A percentile compares a stretch with the other conserved stretches of the same genome.
Evolutionary conservation across 2,113 vertebrate species (phyloP).

Genomic region (Macquaria australasica): DNA sequence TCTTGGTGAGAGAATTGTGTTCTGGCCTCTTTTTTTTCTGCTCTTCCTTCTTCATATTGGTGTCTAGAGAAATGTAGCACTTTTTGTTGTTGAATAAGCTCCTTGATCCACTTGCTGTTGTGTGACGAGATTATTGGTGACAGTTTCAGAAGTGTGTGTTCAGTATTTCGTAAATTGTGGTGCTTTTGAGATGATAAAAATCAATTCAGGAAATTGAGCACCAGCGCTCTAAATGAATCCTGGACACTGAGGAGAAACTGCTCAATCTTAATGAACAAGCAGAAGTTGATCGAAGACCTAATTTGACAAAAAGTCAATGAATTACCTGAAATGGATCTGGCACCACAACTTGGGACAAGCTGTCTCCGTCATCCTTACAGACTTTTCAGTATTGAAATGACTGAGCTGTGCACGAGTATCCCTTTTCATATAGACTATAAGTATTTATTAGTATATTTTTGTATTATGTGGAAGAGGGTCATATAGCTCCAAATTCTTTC

Average conservation of each 20-base stretch:
- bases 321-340: conserved; percentile 46
- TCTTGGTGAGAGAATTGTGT: conserved; percentile 81
- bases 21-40: conserved; percentile 57
- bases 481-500: not conserved
- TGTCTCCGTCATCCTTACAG: conserved; percentile 46
- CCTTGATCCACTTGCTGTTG: conserved; percentile 53
- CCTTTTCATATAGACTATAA: not conserved
- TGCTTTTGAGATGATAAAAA: conserved; percentile 4
- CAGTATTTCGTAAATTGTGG: conserved; percentile 7
- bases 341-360: conserved; percentile 61
- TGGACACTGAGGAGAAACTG: conserved; percentile 53
- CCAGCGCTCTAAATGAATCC: conserved; percentile 13
- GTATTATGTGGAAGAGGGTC: not conserved
- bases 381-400: conserved; percentile 4
- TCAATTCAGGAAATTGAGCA: conserved; percentile 6
- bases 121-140: conserved; percentile 31
- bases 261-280: conserved; percentile 16
- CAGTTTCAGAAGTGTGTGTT: conserved; percentile 44
- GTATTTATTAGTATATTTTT: not conserved
- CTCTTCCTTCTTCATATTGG: conserved; percentile 31
- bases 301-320: conserved; percentile 65
- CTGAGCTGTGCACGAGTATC: not conserved
- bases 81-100: conserved; percentile 62
- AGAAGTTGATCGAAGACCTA: conserved; percentile 66
- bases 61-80: conserved; percentile 51